Evolutionary conservation across 1,140 invertebrate species (phyloP), one percentile per base, ranked within the genome.

Genomic region (Scaptodrosophila lebanonensis): DNA sequence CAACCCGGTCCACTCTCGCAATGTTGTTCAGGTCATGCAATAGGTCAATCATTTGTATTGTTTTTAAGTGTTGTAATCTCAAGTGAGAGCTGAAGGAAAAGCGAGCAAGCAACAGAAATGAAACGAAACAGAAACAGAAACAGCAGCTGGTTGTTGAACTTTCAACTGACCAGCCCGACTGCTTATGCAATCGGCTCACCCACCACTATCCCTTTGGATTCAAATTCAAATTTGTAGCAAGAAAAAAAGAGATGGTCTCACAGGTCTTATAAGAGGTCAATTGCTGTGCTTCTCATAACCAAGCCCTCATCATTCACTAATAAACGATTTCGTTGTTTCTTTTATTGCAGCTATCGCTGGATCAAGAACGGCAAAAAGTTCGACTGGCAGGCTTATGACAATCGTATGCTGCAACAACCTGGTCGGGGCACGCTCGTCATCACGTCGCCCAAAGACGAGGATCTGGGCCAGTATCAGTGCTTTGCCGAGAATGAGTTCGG

Each of bases 401-500:
- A 97, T 66, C 92, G 97, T 62, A 98, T 99, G 84, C 94, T 93
- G 1, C 95, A 97, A 84, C 95, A 98, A 67, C 93, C 95, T 0
- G 95, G 96, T 1, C 89, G 95, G 63, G 97, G 97, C 48, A 98
- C 97, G 0, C 88, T 99, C 7, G 94, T 98, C 3, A 94, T 98
- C 47, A 93, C 94, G 27, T 91, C 91, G 60, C 97, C 97, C 0
- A 89, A 93, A 45, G 93, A 97, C 70, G 97, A 97, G 83, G 97
- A 99, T 88, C 89, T 97, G 18, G 96, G 97, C 20, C 94, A 98
- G 67, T 99, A 99, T 88, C 97, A 99, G 85, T 99, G 98, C 88
- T 97, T 97, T 87, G 98, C 98, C 0, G 91, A 92, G 69, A 99
- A 99, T 85, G 93, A 95, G 71, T 96, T 96, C 90, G 98, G 98